A percentile compares a stretch with the other conserved stretches of the same genome.
These are phyloP conservation scores for Euplexia lucipara DNA, from an alignment of 2,888 invertebrate species.

Conservation along the genomic window DNA sequence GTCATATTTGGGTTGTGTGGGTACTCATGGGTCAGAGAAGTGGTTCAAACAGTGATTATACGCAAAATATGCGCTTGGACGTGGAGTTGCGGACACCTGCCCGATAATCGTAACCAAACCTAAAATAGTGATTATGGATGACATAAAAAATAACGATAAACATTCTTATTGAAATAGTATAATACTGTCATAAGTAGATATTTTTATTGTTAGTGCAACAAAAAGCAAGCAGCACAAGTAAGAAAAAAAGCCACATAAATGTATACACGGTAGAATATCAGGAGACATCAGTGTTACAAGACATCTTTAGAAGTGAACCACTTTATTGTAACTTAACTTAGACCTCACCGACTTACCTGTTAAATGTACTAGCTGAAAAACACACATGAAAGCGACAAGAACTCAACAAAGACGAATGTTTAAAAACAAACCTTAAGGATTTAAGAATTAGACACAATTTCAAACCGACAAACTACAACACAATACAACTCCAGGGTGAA, in stretches of 20 bases:
- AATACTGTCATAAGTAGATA: too few relatives aligned
- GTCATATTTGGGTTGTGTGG: too few relatives aligned
- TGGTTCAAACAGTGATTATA: too few relatives aligned
- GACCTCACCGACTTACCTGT: conserved; percentile 10
- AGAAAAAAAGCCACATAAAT: conserved; percentile 12
- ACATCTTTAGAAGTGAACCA: conserved; percentile 5
- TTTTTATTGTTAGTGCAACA: conserved; percentile 27
- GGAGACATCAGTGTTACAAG: neutral
- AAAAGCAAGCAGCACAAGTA: conserved; percentile 32
- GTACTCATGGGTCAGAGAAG: too few relatives aligned
- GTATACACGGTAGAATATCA: neutral
- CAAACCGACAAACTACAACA: conserved; percentile 2
- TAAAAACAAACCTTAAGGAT: neutral
- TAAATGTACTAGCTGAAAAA: conserved; percentile 10
- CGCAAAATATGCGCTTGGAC: too few relatives aligned
- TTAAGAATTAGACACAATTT: conserved; percentile 3
- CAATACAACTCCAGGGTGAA: neutral
- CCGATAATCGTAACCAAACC: too few relatives aligned
- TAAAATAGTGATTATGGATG: too few relatives aligned
- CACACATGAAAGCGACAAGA: conserved; percentile 10
- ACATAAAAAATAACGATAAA: too few relatives aligned
- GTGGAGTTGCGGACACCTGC: too few relatives aligned
- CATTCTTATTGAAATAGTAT: neutral
- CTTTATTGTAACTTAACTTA: neutral
- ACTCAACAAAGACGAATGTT: neutral